phyloP scores from a whole-genome alignment of 2,797 vertebrate genomes.

The Trematomus bernacchii region DNA sequence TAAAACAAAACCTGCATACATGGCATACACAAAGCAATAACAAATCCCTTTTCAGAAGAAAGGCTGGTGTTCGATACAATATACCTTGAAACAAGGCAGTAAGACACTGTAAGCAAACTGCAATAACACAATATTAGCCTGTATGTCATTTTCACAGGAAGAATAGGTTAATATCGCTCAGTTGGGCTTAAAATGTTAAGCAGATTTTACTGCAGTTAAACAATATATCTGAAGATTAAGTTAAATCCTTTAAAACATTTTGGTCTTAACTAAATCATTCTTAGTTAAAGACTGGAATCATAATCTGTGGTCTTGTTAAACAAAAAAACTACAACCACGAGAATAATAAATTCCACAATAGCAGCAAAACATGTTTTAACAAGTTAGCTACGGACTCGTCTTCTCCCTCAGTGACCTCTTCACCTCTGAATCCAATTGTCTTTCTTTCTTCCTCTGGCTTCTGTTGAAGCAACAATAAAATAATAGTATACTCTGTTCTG shows the following conservation, averaged over 20 bases:
- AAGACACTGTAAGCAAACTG: slow-evolving; percentile 32
- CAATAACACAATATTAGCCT: slow-evolving; percentile 29
- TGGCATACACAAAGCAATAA: slow-evolving; percentile 65
- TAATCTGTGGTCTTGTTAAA: slow-evolving; percentile 4
- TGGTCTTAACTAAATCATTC: slow-evolving; percentile 31
- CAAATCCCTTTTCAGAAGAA: slow-evolving; percentile 72
- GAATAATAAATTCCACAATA: slow-evolving; percentile 45
- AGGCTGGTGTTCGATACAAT: slow-evolving; percentile 42
- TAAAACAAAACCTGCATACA: slow-evolving; percentile 65
- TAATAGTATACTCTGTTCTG: background rate
- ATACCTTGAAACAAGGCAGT: slow-evolving; percentile 76
- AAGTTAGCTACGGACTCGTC: background rate
- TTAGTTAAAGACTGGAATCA: slow-evolving; percentile 35
- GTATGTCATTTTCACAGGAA: slow-evolving; percentile 18
- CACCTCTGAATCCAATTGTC: slow-evolving; percentile 2
- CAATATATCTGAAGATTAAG: slow-evolving; percentile 6
- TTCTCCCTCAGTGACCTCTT: slow-evolving; percentile 12
- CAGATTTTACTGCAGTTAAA: slow-evolving; percentile 38
- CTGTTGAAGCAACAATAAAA: slow-evolving; percentile 1
- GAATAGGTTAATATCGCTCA: slow-evolving; percentile 5
- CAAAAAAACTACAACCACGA: slow-evolving; percentile 1
- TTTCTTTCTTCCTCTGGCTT: slow-evolving; percentile 19
- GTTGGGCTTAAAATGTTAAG: slow-evolving; percentile 34
- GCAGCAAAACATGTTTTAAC: slow-evolving; percentile 47
- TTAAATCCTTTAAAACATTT: slow-evolving; percentile 12